phyloP scores from a whole-genome alignment of 2,113 vertebrate genomes.

The Strigops habroptila region DNA sequence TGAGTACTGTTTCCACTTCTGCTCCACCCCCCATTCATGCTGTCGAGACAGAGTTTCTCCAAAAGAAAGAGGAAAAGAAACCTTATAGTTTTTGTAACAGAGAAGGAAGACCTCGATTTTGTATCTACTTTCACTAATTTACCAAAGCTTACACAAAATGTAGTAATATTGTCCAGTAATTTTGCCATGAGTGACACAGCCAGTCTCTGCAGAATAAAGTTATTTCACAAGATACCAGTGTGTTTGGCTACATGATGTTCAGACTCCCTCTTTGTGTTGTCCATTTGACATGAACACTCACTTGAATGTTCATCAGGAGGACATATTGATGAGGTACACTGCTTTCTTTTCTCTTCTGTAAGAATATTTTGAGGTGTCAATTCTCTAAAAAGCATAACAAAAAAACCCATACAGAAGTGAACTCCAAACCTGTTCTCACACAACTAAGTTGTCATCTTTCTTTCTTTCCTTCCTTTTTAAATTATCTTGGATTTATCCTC shows the following conservation, averaged over 20 bases:
- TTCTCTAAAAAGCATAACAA: neutral
- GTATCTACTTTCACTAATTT: neutral
- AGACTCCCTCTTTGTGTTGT: neutral
- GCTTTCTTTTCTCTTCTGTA: neutral
- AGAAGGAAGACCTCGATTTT: neutral
- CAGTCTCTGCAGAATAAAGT: neutral
- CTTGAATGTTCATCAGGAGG: neutral
- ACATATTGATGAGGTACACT: neutral
- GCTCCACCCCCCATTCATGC: neutral
- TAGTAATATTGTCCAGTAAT: neutral
- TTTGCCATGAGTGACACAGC: neutral
- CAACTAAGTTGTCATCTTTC: neutral
- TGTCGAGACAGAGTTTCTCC: neutral
- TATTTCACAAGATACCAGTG: neutral
- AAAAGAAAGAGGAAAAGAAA: neutral
- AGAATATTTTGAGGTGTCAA: neutral
- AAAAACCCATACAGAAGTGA: neutral
- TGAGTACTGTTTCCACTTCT: neutral
- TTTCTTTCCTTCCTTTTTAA: neutral
- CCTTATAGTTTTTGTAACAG: neutral
- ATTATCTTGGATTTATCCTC: neutral
- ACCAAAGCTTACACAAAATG: neutral
- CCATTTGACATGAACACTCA: rapidly evolving
- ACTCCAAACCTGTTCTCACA: neutral
- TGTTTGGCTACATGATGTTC: neutral